phyloP scores from a whole-genome alignment of 1,140 invertebrate genomes.

The Chymomyza costata region DNA sequence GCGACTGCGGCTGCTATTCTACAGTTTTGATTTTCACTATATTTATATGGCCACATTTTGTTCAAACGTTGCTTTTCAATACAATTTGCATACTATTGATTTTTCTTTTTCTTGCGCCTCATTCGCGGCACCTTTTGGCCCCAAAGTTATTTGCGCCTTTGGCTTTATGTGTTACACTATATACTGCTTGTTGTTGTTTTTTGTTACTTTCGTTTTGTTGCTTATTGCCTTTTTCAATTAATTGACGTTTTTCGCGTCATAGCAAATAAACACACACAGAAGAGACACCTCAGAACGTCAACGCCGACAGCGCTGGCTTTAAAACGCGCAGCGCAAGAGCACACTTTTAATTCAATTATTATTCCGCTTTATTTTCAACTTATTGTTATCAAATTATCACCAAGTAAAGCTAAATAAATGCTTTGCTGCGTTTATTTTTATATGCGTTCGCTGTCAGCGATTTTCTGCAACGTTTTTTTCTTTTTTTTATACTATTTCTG shows the following conservation, averaged over 20 bases:
- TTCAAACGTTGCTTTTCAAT: constrained; percentile 5
- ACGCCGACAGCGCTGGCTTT: constrained; percentile 14
- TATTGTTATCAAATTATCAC: constrained; percentile 68
- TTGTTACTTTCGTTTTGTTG: constrained; percentile 28
- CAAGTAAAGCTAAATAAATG: constrained; percentile 19
- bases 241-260: constrained; percentile 63
- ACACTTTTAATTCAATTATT: constrained; percentile 18
- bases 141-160: constrained; percentile 41
- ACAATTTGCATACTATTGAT: constrained; percentile 54
- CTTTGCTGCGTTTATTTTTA: constrained; percentile 18
- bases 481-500: constrained; percentile 10
- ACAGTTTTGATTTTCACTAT: constrained; percentile 32
- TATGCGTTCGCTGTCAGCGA: too few species aligned
- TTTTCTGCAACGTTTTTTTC: constrained; percentile 22
- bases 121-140: constrained; percentile 63
- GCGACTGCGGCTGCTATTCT: constrained; percentile 20
- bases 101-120: constrained; percentile 69
- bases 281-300: constrained; percentile 13
- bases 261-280: constrained; percentile 9
- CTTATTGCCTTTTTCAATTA: too few species aligned
- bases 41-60: constrained; percentile 46
- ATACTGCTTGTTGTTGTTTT: constrained; percentile 18
- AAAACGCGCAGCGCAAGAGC: too few species aligned
- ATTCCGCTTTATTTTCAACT: constrained; percentile 11
- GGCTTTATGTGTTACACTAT: too few species aligned